Evolutionary conservation across 2,113 vertebrate species (phyloP).

Genomic region (Toxotes chatareus): DNA sequence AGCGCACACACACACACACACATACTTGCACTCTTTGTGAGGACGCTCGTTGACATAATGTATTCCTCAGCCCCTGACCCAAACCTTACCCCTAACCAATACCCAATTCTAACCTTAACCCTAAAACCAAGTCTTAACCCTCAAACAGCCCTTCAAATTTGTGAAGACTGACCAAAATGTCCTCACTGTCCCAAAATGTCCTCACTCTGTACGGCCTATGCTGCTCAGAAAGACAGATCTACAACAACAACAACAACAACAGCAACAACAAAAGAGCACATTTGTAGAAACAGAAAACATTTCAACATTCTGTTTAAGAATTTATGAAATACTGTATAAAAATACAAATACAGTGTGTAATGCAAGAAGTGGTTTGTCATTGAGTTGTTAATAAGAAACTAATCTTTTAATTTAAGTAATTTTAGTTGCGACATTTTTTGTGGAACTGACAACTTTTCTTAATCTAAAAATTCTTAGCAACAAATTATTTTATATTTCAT

Average conservation of each 20-base stretch:
- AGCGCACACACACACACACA: conserved; percentile 11
- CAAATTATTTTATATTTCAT: not conserved
- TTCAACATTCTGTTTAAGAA: not conserved
- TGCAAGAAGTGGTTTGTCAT: not conserved
- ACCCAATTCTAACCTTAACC: no score
- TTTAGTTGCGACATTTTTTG: not conserved
- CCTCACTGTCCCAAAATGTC: no score
- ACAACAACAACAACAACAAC: not conserved
- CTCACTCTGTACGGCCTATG: no score
- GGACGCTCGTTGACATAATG: no score
- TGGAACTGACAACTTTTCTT: not conserved
- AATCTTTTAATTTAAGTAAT: not conserved
- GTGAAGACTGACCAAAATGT: no score
- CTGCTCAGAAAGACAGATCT: no score
- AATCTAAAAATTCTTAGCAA: not conserved
- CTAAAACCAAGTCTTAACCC: no score
- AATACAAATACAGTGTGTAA: not conserved
- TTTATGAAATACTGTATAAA: not conserved
- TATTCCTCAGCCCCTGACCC: no score
- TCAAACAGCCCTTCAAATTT: no score
- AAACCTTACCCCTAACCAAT: no score
- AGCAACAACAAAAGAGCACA: not conserved
- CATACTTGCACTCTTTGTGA: not conserved
- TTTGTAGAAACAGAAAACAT: not conserved
- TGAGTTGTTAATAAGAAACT: not conserved